phyloP scores from a whole-genome alignment of 2,888 invertebrate genomes.

The Xestia xanthographa region DNA sequence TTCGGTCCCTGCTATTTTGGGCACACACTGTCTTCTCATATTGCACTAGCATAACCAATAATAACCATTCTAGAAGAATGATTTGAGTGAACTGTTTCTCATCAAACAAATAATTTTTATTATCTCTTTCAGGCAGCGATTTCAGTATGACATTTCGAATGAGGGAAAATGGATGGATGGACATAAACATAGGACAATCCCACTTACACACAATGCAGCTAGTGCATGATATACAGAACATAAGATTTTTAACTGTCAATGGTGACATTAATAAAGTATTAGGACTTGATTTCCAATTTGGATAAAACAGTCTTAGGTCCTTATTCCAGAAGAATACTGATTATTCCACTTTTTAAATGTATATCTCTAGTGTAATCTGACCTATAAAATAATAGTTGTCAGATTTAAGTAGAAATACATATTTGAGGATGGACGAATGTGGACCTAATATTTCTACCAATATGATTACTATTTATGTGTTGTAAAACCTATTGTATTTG shows the following conservation, averaged over 20 bases:
- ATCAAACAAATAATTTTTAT: not conserved
- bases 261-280: constrained; percentile 77
- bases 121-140: constrained; percentile 66
- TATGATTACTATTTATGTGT: not conserved
- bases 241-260: constrained; percentile 75
- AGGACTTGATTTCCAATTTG: constrained; percentile 74
- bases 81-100: not conserved
- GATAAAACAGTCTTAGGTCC: constrained; percentile 18
- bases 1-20: not conserved
- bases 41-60: not conserved
- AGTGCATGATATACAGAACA: constrained; percentile 72
- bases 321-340: not conserved
- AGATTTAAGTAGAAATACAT: not conserved
- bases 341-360: not conserved
- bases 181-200: constrained; percentile 67
- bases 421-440: not conserved
- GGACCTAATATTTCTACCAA: not conserved
- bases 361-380: constrained; percentile 2
- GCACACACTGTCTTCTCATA: not conserved
- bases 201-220: constrained; percentile 68
- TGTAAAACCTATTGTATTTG: constrained; percentile 19
- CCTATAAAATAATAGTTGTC: not conserved
- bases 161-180: constrained; percentile 55
- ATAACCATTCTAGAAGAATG: not conserved
- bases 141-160: constrained; percentile 68